Conservation (phyloP, 2,888 invertebrate species). For the Napeogenes inachia region DNA sequence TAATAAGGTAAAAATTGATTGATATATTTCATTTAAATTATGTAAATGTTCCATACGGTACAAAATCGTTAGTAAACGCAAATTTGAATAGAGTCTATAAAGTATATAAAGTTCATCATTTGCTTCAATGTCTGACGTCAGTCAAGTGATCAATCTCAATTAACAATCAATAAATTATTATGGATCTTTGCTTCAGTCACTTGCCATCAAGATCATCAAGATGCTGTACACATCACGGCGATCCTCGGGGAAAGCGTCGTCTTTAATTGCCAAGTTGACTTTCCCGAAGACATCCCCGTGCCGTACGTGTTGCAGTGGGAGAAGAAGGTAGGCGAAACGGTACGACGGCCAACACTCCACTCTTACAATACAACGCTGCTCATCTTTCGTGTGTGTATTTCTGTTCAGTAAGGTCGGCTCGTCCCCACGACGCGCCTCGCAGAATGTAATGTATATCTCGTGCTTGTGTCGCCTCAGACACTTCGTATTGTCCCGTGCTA, state of each 20-base stretch:
- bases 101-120: too few species aligned
- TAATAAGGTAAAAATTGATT: too few species aligned
- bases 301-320: conserved; percentile 99
- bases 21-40: too few species aligned
- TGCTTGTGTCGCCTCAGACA: conserved; percentile 60
- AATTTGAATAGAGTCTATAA: too few species aligned
- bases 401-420: conserved; percentile 77
- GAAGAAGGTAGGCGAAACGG: conserved; percentile 98
- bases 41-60: too few species aligned
- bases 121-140: too few species aligned
- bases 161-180: neutral
- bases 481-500: conserved; percentile 62
- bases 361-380: conserved; percentile 77
- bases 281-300: conserved; percentile 96
- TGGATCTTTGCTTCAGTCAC: conserved; percentile 68
- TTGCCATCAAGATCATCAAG: conserved; percentile 90
- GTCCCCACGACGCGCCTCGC: conserved; percentile 70
- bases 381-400: conserved; percentile 76
- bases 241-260: conserved; percentile 98
- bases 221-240: conserved; percentile 97
- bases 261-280: conserved; percentile 98
- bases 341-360: conserved; percentile 84
- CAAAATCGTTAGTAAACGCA: too few species aligned
- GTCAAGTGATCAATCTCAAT: too few species aligned
- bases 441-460: conserved; percentile 71